Base-by-base conservation (phyloP, 92 coral and sea anemone genomes). In the Bergia sp. region DNA sequence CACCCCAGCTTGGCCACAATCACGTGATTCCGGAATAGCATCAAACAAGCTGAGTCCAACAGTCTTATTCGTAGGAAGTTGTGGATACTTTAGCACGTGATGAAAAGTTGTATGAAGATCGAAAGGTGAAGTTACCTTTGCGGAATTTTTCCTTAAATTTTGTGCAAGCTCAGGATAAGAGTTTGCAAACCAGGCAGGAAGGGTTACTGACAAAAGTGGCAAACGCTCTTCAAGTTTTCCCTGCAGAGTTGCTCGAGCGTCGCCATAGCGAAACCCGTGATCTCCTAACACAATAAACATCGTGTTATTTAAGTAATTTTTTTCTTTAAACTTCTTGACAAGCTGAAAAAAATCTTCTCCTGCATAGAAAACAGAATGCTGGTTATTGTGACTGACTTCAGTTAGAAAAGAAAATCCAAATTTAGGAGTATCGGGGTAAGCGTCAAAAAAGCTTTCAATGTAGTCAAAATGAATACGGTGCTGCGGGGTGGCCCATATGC, bases 231-330 rank as follows among this genome's bases (percentile, higher is more conserved):
- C 99, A 38, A 96, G 89, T 36, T 91, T 91, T 12, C 99, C 94
- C 86, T 96, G 98, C 39, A 95, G 85, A 16, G 96, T 95, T 11
- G 91, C 93, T 43, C 99, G 85, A 0, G 95, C 92, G 8, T 91
- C 93, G 5, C 99, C 99, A 37, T 90, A 92, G 45, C 99, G 89
- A 91, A 92, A 91, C 0, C 99, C 99, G 77, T 96, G 99, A 64
- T 96, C 99, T 4, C 98, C 90, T 86, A 96, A 91, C 11, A 94
- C 91, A 16, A 96, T 80, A 10, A 96, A 73, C 43, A 96, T 76
- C 0, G 99, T 95, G 88, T 94, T 89, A 73, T 95, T 95, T 64
- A 96, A 73, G 16, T 77, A 65, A 38, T 91, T 93, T 77, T 87
- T 88, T 16, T 86, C 79, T 10, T 86, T 66, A 42, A 96, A 73